These are phyloP conservation scores for Zaprionus lachaisei DNA, from an alignment of 1,140 invertebrate species.

Conservation along the genomic window DNA sequence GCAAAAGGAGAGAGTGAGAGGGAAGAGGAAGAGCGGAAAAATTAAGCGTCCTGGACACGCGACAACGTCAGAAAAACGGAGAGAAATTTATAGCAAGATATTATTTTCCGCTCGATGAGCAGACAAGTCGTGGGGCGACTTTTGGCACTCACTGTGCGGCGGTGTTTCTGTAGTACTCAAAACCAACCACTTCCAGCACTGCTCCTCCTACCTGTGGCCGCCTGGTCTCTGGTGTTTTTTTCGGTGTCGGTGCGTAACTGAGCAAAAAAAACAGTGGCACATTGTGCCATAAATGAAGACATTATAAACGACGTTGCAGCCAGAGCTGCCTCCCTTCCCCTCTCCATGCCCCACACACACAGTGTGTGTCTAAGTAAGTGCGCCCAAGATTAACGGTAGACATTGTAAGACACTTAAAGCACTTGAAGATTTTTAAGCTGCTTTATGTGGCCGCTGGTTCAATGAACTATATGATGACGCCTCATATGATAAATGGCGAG, in stretches of 20 bases:
- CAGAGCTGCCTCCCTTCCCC: not conserved
- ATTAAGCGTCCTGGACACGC: conserved; percentile 53
- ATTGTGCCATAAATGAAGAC: conserved; percentile 80
- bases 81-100: conserved; percentile 81
- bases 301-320: conserved; percentile 70
- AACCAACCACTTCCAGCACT: not conserved
- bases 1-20: conserved; percentile 4
- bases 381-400: conserved; percentile 76
- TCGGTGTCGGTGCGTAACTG: conserved; percentile 81
- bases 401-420: conserved; percentile 81
- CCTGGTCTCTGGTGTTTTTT: conserved; percentile 50
- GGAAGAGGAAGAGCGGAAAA: conserved; percentile 37
- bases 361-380: conserved; percentile 52
- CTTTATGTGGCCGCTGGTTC: conserved; percentile 65
- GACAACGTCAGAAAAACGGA: conserved; percentile 61
- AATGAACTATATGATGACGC: conserved; percentile 76
- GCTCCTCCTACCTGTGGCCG: conserved; percentile 6
- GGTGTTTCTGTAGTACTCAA: conserved; percentile 15
- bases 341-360: not conserved
- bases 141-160: conserved; percentile 67
- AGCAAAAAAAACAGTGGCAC: conserved; percentile 70
- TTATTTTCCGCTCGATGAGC: conserved; percentile 83
- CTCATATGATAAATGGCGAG: conserved; percentile 69
- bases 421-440: conserved; percentile 74
- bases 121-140: conserved; percentile 80